A percentile compares a stretch with the other conserved stretches of the same genome.
Evolutionary conservation across 1,140 invertebrate species (phyloP).

Genomic region (Chrysoperla carnea): DNA sequence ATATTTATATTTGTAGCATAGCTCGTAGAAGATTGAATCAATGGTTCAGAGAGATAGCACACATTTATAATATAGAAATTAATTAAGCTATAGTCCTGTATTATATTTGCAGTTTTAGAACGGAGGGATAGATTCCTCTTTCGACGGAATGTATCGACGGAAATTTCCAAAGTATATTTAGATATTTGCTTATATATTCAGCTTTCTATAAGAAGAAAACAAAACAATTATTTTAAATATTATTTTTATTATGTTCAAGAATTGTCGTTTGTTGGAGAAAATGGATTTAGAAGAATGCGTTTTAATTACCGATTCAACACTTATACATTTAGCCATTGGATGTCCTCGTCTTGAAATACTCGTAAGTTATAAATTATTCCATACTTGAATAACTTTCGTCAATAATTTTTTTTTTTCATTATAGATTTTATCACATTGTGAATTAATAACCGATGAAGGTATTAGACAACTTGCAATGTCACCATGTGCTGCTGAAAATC

Average conservation of each 20-base stretch:
- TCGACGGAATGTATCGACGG: too few species aligned
- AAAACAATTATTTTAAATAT: too few species aligned
- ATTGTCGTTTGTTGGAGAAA: conserved; percentile 84
- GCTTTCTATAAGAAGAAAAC: too few species aligned
- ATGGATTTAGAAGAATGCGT: conserved; percentile 99
- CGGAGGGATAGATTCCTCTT: too few species aligned
- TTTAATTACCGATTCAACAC: conserved; percentile 85
- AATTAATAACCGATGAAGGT: conserved; percentile 95
- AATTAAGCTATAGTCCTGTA: too few species aligned
- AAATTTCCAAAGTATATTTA: too few species aligned
- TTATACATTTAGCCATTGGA: conserved; percentile 82
- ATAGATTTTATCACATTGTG: conserved; percentile 94
- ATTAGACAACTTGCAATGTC: conserved; percentile 85
- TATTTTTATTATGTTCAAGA: conserved; percentile 34
- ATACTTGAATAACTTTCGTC: neutral
- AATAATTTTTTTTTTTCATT: conserved; percentile 11
- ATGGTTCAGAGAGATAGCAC: too few species aligned
- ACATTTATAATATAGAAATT: too few species aligned
- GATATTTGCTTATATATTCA: too few species aligned
- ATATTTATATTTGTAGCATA: too few species aligned
- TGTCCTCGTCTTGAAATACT: conserved; percentile 88
- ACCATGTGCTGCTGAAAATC: conserved; percentile 76
- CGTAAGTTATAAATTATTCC: conserved; percentile 32
- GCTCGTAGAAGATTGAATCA: too few species aligned
- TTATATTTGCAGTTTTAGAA: too few species aligned